Conservation (phyloP, 2,797 vertebrate genomes). For the Leptoclinus maculatus region DNA sequence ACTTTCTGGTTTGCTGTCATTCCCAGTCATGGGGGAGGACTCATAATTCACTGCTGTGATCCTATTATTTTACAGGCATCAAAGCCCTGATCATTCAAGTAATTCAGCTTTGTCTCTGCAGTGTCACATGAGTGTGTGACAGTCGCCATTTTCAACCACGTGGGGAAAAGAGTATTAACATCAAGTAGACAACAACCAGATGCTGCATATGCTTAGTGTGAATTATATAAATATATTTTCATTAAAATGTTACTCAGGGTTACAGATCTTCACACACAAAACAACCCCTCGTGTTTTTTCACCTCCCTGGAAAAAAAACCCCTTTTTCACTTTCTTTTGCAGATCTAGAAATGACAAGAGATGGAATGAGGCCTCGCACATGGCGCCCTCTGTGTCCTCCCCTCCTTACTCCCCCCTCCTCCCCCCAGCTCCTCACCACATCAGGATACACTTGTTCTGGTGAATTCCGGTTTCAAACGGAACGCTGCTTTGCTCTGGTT, state of each 20-base stretch:
- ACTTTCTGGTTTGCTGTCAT: neutral
- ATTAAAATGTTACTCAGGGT: constrained; percentile 20
- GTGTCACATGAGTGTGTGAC: neutral
- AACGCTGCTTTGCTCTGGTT: constrained; percentile 90
- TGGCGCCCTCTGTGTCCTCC: constrained; percentile 63
- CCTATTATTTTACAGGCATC: neutral
- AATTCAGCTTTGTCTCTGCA: neutral
- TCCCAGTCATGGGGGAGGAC: neutral
- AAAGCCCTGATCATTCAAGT: neutral
- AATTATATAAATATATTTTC: constrained; percentile 21
- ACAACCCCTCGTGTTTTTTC: constrained; percentile 10
- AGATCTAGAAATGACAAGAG: constrained; percentile 62
- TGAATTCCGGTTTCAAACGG: constrained; percentile 97
- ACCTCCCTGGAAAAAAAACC: constrained; percentile 12
- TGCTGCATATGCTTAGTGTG: neutral
- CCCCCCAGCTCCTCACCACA: constrained; percentile 92
- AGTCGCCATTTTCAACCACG: neutral
- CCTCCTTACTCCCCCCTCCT: constrained; percentile 72
- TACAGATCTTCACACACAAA: constrained; percentile 21
- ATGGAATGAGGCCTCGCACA: constrained; percentile 70
- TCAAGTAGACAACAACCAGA: neutral
- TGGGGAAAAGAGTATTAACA: neutral
- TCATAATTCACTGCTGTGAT: neutral
- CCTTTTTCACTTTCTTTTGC: constrained; percentile 28
- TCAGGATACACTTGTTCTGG: constrained; percentile 97